These are phyloP conservation scores for Dipus sagitta DNA, from an alignment of 2,797 vertebrate species.

Conservation along the genomic window DNA sequence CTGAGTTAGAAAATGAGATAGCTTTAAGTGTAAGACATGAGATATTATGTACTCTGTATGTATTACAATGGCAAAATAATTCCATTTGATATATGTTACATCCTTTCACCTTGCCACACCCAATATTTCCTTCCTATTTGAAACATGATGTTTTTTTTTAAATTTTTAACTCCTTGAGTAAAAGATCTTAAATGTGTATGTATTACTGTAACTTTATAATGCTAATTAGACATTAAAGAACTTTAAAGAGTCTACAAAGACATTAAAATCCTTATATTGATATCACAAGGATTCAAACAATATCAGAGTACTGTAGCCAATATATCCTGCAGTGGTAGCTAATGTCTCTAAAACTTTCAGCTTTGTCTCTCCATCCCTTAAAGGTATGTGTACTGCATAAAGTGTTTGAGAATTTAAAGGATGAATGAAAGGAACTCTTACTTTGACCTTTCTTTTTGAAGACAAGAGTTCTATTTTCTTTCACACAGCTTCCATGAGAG, in stretches of 20 bases:
- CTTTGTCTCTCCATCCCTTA: not conserved
- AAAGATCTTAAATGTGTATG: not conserved
- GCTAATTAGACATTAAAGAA: slow-evolving; percentile 27
- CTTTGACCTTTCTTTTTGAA: not conserved
- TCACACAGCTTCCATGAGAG: not conserved
- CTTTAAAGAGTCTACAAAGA: not conserved
- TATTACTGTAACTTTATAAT: slow-evolving; percentile 14
- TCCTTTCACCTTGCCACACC: not conserved
- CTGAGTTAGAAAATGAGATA: not conserved
- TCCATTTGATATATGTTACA: not conserved
- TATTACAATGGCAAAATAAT: not conserved
- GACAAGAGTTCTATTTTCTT: not conserved
- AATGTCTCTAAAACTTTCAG: not conserved
- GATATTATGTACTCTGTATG: not conserved
- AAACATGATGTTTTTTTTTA: not conserved
- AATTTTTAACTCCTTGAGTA: not conserved
- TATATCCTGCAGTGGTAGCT: no score
- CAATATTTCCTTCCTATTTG: not conserved
- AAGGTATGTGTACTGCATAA: not conserved
- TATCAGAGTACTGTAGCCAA: not conserved
- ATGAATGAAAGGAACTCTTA: not conserved
- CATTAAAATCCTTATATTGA: not conserved
- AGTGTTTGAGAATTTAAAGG: accelerated
- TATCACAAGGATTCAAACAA: not conserved
- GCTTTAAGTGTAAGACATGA: not conserved